Base-by-base conservation (phyloP, 2,797 vertebrate genomes). In the Salarias fasciatus region DNA sequence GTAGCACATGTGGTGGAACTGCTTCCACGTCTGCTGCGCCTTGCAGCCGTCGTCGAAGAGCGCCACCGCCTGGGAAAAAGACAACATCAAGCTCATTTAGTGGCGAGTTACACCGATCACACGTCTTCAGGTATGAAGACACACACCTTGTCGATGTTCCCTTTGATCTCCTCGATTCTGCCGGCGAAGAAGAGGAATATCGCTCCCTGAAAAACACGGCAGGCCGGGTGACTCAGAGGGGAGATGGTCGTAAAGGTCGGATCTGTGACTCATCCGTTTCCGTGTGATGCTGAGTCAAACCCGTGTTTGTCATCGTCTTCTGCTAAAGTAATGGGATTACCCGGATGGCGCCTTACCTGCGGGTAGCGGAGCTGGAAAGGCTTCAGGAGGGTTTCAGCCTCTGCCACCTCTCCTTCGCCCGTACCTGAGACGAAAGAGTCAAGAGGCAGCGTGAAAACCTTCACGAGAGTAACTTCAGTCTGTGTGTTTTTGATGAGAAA, bases 1-100 rank as follows among this genome's bases (percentile, higher is more conserved):
- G 89, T 95, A 95, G 85, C 94, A 95, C 94, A 95, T 95, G 85
- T 95, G 94, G 74, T 95, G 94, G 79, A 95, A 95, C 89, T 95
- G 94, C 82, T 95, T 94, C 94, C 94, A 95, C 0, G 75, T 84
- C 79, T 95, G 94, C 84, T 95, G 94, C 2, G 93, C 93, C 31
- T 93, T 93, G 56, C 94, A 95, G 53, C 94, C 94, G 0, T 93
- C 92, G 62, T 95, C 94, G 54, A 95, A 95, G 18, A 93, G 89
- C 0, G 69, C 74, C 79, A 95, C 91, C 0, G 94, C 94, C 94
- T 95, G 82, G 60, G 28, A 31, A 58, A 5, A 40, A 9, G 33
- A 9, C 3, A 6, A 62, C 8, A 53, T n/a, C n/a, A n/a, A n/a
- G n/a, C n/a, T n/a, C n/a, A n/a, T n/a, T n/a, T n/a, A n/a, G n/a